Evolutionary conservation across 1,140 invertebrate genomes (phyloP).

Genomic region (Penaeus japonicus): DNA sequence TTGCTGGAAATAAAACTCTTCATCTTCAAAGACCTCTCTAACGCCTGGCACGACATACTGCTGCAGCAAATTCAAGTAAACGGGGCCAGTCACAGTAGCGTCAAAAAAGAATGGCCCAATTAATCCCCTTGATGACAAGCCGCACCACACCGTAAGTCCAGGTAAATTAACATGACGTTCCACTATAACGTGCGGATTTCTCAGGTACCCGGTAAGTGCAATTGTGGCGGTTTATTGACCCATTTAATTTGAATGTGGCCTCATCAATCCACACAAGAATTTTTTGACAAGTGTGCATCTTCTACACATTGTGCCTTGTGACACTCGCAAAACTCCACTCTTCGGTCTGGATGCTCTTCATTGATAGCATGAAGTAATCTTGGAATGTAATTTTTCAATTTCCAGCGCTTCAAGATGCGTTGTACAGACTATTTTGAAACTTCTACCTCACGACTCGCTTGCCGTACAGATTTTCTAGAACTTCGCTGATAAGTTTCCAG

Average conservation of each 20-base stretch:
- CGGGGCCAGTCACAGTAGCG: background rate
- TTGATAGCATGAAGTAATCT: conserved; percentile 53
- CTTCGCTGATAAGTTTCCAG: conserved; percentile 22
- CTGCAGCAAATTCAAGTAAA: too few species aligned
- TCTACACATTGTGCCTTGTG: conserved; percentile 28
- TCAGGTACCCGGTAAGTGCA: conserved; percentile 25
- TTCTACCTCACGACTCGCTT: conserved; percentile 31
- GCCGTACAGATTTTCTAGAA: conserved; percentile 30
- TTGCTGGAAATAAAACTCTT: background rate
- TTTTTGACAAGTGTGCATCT: conserved; percentile 32
- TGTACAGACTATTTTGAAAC: conserved; percentile 25
- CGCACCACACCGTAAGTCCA: background rate
- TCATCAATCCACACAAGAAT: conserved; percentile 48
- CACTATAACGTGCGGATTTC: conserved; percentile 48
- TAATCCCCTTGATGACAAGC: background rate
- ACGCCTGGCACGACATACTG: background rate
- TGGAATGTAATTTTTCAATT: too few species aligned
- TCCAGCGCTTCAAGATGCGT: too few species aligned
- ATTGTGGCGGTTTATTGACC: conserved; percentile 39
- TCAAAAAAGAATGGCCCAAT: conserved; percentile 6
- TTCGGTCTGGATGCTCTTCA: conserved; percentile 48
- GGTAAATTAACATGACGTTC: too few species aligned
- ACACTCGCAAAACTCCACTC: conserved; percentile 54
- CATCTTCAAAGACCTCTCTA: background rate
- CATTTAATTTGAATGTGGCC: conserved; percentile 53